These are phyloP conservation scores for Nephrotoma guestfalica DNA, from an alignment of 2,888 invertebrate species.

Conservation along the genomic window DNA sequence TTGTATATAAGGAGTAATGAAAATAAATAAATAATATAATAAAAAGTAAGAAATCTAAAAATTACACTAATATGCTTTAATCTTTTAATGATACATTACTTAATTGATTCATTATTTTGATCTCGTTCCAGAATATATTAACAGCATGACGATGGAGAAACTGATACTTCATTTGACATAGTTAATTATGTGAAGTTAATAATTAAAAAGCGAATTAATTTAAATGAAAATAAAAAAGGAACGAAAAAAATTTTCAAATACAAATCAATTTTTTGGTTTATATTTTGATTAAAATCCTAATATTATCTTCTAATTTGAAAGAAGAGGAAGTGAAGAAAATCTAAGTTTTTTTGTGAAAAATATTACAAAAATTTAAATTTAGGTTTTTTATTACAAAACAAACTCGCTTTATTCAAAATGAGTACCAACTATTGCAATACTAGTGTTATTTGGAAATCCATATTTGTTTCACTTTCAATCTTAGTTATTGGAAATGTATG, in stretches of 20 bases:
- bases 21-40: too few species aligned
- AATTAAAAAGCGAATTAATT: background rate
- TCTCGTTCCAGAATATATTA: background rate
- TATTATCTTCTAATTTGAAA: background rate
- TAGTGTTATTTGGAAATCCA: background rate
- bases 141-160: background rate
- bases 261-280: background rate
- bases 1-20: too few species aligned
- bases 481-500: constrained; percentile 30
- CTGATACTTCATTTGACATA: background rate
- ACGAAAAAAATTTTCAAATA: background rate
- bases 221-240: background rate
- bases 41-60: background rate
- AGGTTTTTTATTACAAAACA: background rate
- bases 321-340: background rate
- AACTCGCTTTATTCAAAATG: background rate
- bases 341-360: background rate
- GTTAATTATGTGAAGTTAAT: background rate
- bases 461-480: background rate
- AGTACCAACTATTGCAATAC: background rate
- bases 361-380: background rate
- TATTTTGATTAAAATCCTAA: background rate
- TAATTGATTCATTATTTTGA: background rate
- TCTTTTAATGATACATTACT: background rate
- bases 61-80: background rate